Evolutionary conservation across 2,888 invertebrate genomes (phyloP).

Genomic region (Formica aserva): DNA sequence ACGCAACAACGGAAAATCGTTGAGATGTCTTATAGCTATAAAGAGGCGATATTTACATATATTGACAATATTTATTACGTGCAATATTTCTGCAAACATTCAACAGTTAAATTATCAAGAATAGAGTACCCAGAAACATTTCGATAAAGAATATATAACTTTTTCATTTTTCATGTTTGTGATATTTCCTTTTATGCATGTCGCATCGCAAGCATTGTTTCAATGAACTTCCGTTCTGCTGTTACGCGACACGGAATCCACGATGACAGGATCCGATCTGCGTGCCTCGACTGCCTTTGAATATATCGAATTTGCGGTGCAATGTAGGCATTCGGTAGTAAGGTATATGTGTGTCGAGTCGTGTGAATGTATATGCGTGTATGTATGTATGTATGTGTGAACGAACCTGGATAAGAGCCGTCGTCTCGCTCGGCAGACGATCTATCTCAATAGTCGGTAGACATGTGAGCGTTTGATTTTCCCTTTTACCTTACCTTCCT

Average conservation of each 20-base stretch:
- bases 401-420: conserved; percentile 64
- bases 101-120: no score
- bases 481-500: conserved; percentile 58
- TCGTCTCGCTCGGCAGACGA: conserved; percentile 25
- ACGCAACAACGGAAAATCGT: background rate
- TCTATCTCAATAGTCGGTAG: conserved; percentile 39
- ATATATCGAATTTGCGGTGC: conserved; percentile 64
- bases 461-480: conserved; percentile 38
- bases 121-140: background rate
- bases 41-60: background rate
- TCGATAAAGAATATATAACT: background rate
- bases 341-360: conserved; percentile 60
- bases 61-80: background rate
- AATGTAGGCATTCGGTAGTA: conserved; percentile 46
- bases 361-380: no score
- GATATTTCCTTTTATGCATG: background rate
- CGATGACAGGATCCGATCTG: conserved; percentile 56
- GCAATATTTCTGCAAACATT: background rate
- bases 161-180: background rate
- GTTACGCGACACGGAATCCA: conserved; percentile 59
- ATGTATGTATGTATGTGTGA: conserved; percentile 41
- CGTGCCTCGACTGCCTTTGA: conserved; percentile 58
- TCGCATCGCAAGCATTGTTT: conserved; percentile 50
- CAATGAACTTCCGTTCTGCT: conserved; percentile 31
- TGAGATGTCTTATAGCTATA: background rate